Base-by-base conservation (phyloP, 1,140 invertebrate genomes). In the Drosophila lini region DNA sequence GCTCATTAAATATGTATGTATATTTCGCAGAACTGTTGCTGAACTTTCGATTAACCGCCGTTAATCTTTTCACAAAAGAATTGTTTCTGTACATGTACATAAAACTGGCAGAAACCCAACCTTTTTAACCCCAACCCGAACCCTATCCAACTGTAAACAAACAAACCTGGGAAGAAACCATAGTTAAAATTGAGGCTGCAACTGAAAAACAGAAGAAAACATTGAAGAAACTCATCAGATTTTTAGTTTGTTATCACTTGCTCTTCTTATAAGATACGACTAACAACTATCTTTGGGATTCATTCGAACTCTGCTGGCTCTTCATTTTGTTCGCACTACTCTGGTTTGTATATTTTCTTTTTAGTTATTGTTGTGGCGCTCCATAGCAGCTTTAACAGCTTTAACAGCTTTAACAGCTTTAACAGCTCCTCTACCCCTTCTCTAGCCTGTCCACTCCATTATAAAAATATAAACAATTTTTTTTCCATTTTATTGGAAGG, bases 281-380 rank as follows among this genome's bases (percentile, higher is more conserved):
- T 81, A 89, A 78, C 67, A 79, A 79, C 78, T 89, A 89, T 89
- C 84, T 89, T 89, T 89, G 84, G 84, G 84, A 89, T 89, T 89
- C 65, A 73, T 77, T 79, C 71, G 70, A 80, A 53, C 75, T 79
- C 71, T 68, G 64, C 50, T 78, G 78, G 81, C 74, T 75, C 64
- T 58, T 19, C n/a, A 28, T 58, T 47, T 71, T 42, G 61, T 61
- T 78, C 38, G 71, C 41, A 55, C 68, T 71, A 58, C 44, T 58
- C 42, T 42, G 42, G 25, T 48, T 56, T 70, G 48, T 41, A 47
- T 38, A 22, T 31, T 40, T 47, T 10, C 16, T 50, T 28, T 28
- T 28, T 50, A 16, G 56, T 53, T 52, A 38, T 58, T 78, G 70
- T 52, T 78, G 58, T 59, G 68, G 48, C 41, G 40, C 63, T 80